A percentile compares a stretch with the other conserved stretches of the same genome.
Conservation (phyloP, 1,140 invertebrate species). For the Drosophila miranda region DNA sequence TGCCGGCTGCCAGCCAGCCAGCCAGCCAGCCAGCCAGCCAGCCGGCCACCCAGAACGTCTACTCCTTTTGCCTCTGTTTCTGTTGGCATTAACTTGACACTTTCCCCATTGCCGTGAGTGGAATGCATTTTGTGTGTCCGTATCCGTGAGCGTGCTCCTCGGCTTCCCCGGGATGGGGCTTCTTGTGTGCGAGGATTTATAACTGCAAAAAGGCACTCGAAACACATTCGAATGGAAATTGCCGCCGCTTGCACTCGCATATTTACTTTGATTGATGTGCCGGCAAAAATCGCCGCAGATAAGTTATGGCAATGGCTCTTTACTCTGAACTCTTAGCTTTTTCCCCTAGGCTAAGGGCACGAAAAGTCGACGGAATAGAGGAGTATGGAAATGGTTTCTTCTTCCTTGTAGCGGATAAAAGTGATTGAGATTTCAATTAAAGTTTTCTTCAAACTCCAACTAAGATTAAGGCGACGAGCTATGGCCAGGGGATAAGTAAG, state of each 20-base stretch:
- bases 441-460: too few species aligned
- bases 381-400: too few species aligned
- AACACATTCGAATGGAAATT: conserved; percentile 75
- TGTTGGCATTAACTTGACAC: conserved; percentile 77
- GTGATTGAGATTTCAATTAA: too few species aligned
- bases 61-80: conserved; percentile 31
- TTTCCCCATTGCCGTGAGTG: conserved; percentile 72
- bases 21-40: neutral
- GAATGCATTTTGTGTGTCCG: conserved; percentile 36
- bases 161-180: neutral
- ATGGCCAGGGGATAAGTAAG: too few species aligned
- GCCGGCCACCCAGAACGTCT: conserved; percentile 7
- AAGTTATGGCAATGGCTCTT: conserved; percentile 46
- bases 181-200: conserved; percentile 59
- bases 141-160: conserved; percentile 12
- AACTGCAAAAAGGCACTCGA: conserved; percentile 74
- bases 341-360: neutral
- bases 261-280: conserved; percentile 75
- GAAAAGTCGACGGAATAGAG: too few species aligned
- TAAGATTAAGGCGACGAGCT: too few species aligned
- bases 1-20: neutral
- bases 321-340: conserved; percentile 25
- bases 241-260: conserved; percentile 45
- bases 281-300: conserved; percentile 69
- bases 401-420: too few species aligned